Conservation (phyloP, 2,113 vertebrate species). For the Oreocharis arfaki region DNA sequence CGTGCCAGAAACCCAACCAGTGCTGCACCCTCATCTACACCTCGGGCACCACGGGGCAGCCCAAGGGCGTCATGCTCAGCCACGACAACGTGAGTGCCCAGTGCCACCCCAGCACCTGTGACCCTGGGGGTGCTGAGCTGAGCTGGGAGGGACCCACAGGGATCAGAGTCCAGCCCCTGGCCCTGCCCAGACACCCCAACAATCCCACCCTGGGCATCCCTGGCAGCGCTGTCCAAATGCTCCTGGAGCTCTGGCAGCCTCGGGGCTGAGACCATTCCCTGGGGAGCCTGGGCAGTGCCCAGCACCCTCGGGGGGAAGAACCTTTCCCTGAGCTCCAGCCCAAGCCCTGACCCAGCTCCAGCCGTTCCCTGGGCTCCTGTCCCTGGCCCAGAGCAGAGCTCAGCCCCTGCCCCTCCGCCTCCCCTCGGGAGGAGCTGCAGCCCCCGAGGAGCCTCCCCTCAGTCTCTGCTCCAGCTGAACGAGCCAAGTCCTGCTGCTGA, state of each 20-base stretch:
- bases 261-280: background rate
- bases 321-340: background rate
- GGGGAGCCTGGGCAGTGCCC: background rate
- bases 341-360: background rate
- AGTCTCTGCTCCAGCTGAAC: background rate
- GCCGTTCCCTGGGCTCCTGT: background rate
- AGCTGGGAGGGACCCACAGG: background rate
- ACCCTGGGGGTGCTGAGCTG: background rate
- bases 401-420: background rate
- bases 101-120: rapidly evolving
- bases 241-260: background rate
- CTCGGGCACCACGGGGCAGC: constrained; percentile 86
- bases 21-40: constrained; percentile 93
- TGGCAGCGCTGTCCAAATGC: background rate
- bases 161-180: rapidly evolving
- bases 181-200: background rate
- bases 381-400: background rate
- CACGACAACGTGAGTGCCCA: constrained; percentile 86
- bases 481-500: rapidly evolving
- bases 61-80: constrained; percentile 95
- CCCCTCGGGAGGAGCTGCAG: background rate
- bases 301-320: background rate
- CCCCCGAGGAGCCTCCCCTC: background rate
- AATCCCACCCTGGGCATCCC: background rate
- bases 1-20: constrained; percentile 85